Conservation (phyloP, 30 jellyfish, hydroid and myxozoan species). For the Turritopsis rubra region DNA sequence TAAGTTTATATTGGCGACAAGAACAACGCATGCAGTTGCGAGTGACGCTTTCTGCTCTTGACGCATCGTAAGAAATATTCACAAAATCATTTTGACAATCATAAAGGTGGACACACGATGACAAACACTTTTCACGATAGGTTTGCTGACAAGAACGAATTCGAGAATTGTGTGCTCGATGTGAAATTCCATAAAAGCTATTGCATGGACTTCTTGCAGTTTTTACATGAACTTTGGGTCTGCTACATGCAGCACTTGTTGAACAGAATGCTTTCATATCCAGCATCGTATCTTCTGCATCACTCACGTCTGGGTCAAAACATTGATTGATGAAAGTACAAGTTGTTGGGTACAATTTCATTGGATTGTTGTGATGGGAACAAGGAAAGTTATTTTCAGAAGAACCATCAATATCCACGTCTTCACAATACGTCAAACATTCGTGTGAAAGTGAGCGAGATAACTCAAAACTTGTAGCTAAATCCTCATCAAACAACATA, state of each 20-base stretch:
- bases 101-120: not conserved
- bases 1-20: not conserved
- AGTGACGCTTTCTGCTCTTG: not conserved
- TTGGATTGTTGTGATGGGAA: not conserved
- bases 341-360: not conserved
- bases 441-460: not conserved
- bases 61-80: slow-evolving; percentile 20
- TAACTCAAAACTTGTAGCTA: not conserved
- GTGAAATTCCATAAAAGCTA: not conserved
- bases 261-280: not conserved
- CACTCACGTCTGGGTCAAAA: slow-evolving; percentile 9
- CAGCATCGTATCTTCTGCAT: not conserved
- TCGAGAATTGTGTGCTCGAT: not conserved
- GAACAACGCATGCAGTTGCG: not conserved
- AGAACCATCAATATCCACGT: not conserved
- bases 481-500: not conserved
- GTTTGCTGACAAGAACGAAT: not conserved
- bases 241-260: not conserved
- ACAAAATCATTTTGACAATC: slow-evolving; percentile 13
- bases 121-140: not conserved
- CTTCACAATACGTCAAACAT: not conserved
- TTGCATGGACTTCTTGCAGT: not conserved
- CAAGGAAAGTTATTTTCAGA: not conserved
- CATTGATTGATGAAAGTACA: slow-evolving; percentile 4
- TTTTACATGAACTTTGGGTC: not conserved